Conservation (phyloP, 2,113 vertebrate genomes). For the Spilogale gracilis region DNA sequence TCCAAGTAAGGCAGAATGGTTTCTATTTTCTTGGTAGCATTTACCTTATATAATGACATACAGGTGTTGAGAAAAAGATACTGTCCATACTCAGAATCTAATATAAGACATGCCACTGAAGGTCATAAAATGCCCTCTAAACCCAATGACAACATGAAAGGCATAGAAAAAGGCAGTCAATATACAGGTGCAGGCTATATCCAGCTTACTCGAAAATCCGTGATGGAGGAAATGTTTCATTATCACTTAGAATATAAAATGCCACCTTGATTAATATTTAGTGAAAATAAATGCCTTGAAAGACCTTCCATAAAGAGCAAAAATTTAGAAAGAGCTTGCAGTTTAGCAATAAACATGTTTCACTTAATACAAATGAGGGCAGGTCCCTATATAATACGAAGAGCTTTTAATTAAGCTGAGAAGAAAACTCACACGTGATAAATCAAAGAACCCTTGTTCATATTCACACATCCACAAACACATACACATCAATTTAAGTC, state of each 20-base stretch:
- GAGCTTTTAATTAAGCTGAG: conserved; percentile 66
- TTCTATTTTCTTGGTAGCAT: conserved; percentile 42
- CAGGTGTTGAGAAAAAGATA: neutral
- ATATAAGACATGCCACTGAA: conserved; percentile 3
- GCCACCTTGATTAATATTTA: conserved; percentile 60
- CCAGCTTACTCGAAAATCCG: neutral
- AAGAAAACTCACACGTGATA: conserved; percentile 23
- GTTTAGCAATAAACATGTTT: conserved; percentile 14
- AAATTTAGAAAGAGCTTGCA: conserved; percentile 36
- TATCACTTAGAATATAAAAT: conserved; percentile 52
- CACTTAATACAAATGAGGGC: conserved; percentile 36
- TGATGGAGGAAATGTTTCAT: neutral
- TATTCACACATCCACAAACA: neutral
- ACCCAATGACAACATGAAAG: neutral
- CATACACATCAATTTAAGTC: neutral
- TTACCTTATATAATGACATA: conserved; percentile 55
- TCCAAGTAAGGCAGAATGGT: conserved; percentile 52
- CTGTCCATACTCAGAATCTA: neutral
- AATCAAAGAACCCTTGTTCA: conserved; percentile 49
- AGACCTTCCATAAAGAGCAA: conserved; percentile 21
- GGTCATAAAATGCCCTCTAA: conserved; percentile 43
- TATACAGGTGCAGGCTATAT: neutral
- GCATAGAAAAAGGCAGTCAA: neutral
- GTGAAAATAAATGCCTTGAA: conserved; percentile 34
- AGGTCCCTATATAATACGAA: neutral